Conservation (phyloP, 2,888 invertebrate species). For the Exocentrus adspersus region DNA sequence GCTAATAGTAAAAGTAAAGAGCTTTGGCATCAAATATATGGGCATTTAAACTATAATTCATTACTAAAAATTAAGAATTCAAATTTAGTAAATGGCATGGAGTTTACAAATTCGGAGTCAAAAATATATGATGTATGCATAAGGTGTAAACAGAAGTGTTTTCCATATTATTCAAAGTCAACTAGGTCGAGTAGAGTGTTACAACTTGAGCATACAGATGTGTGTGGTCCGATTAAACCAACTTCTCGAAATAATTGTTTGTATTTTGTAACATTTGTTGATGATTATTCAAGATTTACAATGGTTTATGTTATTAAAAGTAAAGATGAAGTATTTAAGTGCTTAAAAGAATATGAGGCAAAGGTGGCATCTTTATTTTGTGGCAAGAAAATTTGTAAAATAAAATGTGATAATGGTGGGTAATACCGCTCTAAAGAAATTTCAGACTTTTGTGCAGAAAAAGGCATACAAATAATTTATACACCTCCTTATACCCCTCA, state of each 20-base stretch:
- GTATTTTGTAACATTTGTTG: conserved; percentile 19
- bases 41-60: conserved; percentile 18
- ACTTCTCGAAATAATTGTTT: conserved; percentile 15
- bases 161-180: conserved; percentile 4
- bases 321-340: conserved; percentile 17
- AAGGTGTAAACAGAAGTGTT: conserved; percentile 11
- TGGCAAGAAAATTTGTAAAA: conserved; percentile 9
- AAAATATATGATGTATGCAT: conserved; percentile 16
- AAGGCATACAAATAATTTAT: conserved; percentile 25
- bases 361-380: conserved; percentile 20
- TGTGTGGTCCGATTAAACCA: background rate
- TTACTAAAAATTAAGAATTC: conserved; percentile 12
- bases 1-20: background rate
- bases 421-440: conserved; percentile 6
- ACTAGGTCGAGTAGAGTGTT: background rate
- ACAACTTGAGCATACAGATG: conserved; percentile 6
- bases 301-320: conserved; percentile 21
- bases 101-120: background rate
- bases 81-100: conserved; percentile 21
- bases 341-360: conserved; percentile 22
- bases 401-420: conserved; percentile 21
- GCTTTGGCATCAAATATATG: conserved; percentile 23
- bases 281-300: conserved; percentile 22
- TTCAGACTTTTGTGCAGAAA: conserved; percentile 10
- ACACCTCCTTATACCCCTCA: conserved; percentile 32